Evolutionary conservation across 2,797 vertebrate genomes (phyloP).

Genomic region (Leptoclinus maculatus): DNA sequence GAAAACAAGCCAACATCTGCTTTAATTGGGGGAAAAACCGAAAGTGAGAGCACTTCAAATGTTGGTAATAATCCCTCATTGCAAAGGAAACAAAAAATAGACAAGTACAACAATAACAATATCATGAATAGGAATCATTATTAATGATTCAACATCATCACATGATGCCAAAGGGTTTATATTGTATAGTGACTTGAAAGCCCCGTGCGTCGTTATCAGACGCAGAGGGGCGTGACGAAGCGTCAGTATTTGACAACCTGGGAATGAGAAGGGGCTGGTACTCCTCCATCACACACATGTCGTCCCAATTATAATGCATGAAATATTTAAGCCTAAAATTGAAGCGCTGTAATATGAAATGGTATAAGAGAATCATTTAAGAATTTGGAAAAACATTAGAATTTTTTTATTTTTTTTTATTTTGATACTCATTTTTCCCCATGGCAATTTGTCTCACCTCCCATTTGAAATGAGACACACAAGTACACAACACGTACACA

Average conservation of each 20-base stretch:
- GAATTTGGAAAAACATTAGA: background rate
- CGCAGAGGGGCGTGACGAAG: too few species aligned
- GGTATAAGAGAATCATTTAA: background rate
- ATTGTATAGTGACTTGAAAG: too few species aligned
- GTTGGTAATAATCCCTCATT: background rate
- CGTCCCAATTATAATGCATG: background rate
- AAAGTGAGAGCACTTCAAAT: background rate
- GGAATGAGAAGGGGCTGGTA: background rate
- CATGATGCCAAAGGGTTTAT: too few species aligned
- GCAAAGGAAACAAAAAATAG: background rate
- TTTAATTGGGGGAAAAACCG: background rate
- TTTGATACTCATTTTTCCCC: background rate
- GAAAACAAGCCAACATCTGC: background rate
- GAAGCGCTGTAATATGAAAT: background rate
- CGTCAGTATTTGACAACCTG: background rate
- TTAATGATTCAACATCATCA: background rate
- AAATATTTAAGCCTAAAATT: background rate
- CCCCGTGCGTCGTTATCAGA: too few species aligned
- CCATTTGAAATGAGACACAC: conserved; percentile 16
- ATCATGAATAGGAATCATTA: background rate
- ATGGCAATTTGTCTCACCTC: background rate
- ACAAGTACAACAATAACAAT: background rate
- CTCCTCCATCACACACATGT: background rate
- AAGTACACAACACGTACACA: conserved; percentile 1
- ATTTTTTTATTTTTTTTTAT: background rate